These are phyloP conservation scores for Antedon mediterranea DNA, from an alignment of 53 echinoderm and acorn worm genomes.

Conservation along the genomic window DNA sequence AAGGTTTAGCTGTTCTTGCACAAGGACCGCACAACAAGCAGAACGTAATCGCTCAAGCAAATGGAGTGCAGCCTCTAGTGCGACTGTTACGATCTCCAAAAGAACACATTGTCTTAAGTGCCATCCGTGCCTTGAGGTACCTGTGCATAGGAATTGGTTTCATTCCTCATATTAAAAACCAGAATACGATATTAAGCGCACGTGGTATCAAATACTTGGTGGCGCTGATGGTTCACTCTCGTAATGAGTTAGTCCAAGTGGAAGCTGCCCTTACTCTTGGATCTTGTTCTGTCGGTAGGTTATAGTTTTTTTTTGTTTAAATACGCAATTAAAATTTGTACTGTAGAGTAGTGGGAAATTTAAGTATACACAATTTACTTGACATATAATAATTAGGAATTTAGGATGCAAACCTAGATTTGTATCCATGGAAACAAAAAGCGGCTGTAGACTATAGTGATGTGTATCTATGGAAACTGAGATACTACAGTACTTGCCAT, in stretches of 20 bases:
- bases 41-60: constrained; percentile 67
- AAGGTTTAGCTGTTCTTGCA: constrained; percentile 72
- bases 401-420: too few species aligned
- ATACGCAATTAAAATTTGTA: too few species aligned
- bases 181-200: constrained; percentile 53
- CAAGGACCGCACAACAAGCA: constrained; percentile 87
- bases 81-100: constrained; percentile 77
- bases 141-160: constrained; percentile 87
- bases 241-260: constrained; percentile 80
- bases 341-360: too few species aligned
- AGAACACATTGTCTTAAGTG: constrained; percentile 84
- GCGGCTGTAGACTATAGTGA: too few species aligned
- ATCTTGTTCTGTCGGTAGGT: constrained; percentile 81
- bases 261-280: constrained; percentile 81
- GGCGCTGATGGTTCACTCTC: constrained; percentile 87
- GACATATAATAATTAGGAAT: too few species aligned
- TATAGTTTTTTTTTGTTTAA: too few species aligned
- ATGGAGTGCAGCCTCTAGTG: constrained; percentile 84
- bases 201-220: constrained; percentile 81
- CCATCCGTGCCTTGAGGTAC: constrained; percentile 69
- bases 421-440: too few species aligned
- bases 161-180: constrained; percentile 75
- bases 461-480: too few species aligned
- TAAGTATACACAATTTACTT: too few species aligned
- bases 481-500: too few species aligned